Evolutionary conservation across 1,140 invertebrate species (phyloP).

Genomic region (Luehdorfia chinensis): DNA sequence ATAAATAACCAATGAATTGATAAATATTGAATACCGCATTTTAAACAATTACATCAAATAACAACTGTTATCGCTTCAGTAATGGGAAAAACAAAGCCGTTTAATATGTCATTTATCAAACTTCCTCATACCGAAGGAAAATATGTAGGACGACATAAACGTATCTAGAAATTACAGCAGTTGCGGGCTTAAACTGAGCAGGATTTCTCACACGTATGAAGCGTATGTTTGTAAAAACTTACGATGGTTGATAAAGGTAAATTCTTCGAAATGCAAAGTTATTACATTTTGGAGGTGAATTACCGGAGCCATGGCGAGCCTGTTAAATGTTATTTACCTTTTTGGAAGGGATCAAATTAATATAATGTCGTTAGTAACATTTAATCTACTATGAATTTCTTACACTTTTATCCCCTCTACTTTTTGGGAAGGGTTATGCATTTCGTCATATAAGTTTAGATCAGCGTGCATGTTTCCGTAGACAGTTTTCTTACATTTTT

Average conservation of each 20-base stretch:
- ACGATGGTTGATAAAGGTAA: too few species aligned
- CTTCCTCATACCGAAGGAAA: slow-evolving; percentile 9
- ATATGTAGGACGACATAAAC: slow-evolving; percentile 5
- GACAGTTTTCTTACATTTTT: too few species aligned
- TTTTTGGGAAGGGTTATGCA: too few species aligned
- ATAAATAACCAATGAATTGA: too few species aligned
- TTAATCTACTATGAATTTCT: too few species aligned
- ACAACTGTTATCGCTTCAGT: slow-evolving; percentile 17
- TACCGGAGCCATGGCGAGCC: too few species aligned
- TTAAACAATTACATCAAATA: too few species aligned
- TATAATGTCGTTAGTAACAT: not conserved
- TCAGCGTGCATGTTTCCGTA: too few species aligned
- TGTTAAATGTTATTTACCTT: not conserved
- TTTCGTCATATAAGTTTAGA: too few species aligned
- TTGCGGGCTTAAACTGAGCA: not conserved
- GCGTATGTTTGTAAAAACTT: slow-evolving; percentile 3
- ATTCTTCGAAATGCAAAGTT: not conserved
- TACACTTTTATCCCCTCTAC: too few species aligned
- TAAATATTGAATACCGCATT: too few species aligned
- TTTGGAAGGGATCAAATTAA: not conserved
- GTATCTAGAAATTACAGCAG: not conserved
- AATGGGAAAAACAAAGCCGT: not conserved
- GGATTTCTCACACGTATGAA: slow-evolving; percentile 3
- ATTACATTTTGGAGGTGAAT: not conserved
- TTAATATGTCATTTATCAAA: slow-evolving; percentile 3